Evolutionary conservation across 2,888 invertebrate species (phyloP), one percentile per base, ranked within the genome.

Genomic region (Bombylius discolor): DNA sequence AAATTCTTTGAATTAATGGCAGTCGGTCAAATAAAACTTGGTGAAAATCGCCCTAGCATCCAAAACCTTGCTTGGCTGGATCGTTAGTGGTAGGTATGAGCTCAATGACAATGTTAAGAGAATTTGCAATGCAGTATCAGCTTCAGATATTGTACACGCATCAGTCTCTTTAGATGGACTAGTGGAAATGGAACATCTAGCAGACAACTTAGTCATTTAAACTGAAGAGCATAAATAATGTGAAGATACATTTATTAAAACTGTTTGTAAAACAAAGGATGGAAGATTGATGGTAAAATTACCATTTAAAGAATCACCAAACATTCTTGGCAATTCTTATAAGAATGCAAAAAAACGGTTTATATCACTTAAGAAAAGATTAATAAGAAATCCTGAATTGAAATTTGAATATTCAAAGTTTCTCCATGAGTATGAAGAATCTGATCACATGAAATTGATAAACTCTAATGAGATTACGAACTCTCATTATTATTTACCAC

Each of bases 291-390:
- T 49, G 45, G 51, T 56, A 9, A 44, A 52, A 23, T 42, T 53
- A 23, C 56, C 59, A 36, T 55, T 59, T 39, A 57, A 57, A 23
- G 52, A 53, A n/a, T 39, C 53, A 45, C 53, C 55, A 12, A 57
- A 47, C 14, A 34, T 52, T 14, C 51, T 59, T 11, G 59, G 55
- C 12, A 52, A 58, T 39, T 58, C 58, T n/a, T n/a, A n/a, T n/a
- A n/a, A n/a, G n/a, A n/a, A n/a, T n/a, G 33, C 58, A 32, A 52
- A 39, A 34, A 49, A 45, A 23, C 14, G 56, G 39, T 53, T 56
- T 31, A 42, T 55, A 14, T 34, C 39, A 11, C 47, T 53, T n/a
- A 48, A 51, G 46, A 55, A n/a, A 9, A 55, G 49, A 34, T 34
- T 56, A 13, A 46, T 53, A 33, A 49, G 42, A 33, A 6, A 44